phyloP scores from a whole-genome alignment of 2,797 vertebrate genomes.

The Valencia hispanica region DNA sequence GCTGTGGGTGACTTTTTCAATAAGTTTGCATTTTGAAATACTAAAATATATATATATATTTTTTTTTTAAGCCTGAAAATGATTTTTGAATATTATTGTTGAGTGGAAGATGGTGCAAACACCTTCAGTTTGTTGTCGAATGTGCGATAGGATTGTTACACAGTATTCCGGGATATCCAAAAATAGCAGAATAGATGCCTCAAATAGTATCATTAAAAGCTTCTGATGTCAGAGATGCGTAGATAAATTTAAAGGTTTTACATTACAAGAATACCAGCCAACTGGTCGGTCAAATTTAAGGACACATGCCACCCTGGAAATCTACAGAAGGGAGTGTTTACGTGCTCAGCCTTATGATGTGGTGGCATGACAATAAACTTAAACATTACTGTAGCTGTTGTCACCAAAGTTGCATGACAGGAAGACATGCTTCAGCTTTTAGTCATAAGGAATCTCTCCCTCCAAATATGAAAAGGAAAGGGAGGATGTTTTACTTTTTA shows the following conservation, averaged over 20 bases:
- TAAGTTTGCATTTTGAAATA: not conserved
- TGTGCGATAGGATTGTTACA: not conserved
- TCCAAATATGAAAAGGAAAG: not conserved
- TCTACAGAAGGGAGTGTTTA: conserved; percentile 32
- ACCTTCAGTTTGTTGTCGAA: not conserved
- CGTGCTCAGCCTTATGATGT: conserved; percentile 24
- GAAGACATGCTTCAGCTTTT: conserved; percentile 27
- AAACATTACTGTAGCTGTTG: conserved; percentile 28
- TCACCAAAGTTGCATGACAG: conserved; percentile 1
- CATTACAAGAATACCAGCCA: not conserved
- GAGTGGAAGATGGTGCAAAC: not conserved
- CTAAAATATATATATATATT: not conserved
- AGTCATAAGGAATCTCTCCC: conserved; percentile 36
- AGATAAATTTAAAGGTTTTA: not conserved
- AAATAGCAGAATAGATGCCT: not conserved
- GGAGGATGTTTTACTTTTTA: not conserved
- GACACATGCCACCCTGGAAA: conserved; percentile 19
- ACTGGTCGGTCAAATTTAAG: no score
- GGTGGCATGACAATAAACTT: conserved; percentile 34
- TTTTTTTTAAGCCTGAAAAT: not conserved
- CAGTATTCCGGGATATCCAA: not conserved
- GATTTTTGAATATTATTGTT: not conserved
- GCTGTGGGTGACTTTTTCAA: not conserved
- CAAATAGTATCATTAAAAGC: not conserved
- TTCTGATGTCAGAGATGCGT: not conserved